A percentile compares a stretch with the other conserved stretches of the same genome.
These are phyloP conservation scores for Drosophila littoralis DNA, from an alignment of 1,140 invertebrate genomes.

Conservation along the genomic window DNA sequence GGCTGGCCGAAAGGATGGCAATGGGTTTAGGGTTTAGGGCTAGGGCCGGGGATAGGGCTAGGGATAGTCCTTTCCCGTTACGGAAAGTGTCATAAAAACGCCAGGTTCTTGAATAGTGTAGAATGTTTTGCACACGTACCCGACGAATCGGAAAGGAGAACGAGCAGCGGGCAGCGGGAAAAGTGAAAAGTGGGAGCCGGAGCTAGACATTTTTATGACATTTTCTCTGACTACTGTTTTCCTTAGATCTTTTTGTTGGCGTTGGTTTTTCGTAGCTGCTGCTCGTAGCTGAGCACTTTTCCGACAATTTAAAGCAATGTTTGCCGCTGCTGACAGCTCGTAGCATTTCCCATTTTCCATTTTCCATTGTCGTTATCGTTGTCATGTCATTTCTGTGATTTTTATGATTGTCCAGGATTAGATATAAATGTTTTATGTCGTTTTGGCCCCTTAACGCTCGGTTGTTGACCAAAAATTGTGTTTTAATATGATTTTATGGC, in stretches of 20 bases:
- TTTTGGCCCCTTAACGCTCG: conserved; percentile 2
- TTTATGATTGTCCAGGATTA: conserved; percentile 84
- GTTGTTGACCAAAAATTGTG: conserved; percentile 69
- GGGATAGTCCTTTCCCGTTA: conserved; percentile 38
- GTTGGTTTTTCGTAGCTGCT: conserved; percentile 12
- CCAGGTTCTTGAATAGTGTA: conserved; percentile 49
- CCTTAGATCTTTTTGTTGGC: conserved; percentile 35
- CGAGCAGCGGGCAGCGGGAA: conserved; percentile 6
- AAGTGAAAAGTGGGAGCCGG: conserved; percentile 23
- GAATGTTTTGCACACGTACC: conserved; percentile 67
- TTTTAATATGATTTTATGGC: conserved; percentile 82
- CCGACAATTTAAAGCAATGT: conserved; percentile 77
- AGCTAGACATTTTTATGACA: conserved; percentile 73
- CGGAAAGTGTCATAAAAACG: conserved; percentile 77
- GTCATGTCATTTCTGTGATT: conserved; percentile 74
- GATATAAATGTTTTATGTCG: conserved; percentile 82
- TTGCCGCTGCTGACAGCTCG: conserved; percentile 63
- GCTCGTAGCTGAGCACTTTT: conserved; percentile 65
- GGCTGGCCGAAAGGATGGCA: conserved; percentile 37
- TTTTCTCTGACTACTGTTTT: conserved; percentile 74
- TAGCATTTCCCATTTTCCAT: conserved; percentile 58
- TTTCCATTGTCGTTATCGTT: conserved; percentile 54
- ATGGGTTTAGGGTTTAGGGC: conserved; percentile 15
- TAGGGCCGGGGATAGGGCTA: neutral
- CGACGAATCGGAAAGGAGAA: neutral